Conservation (phyloP, 2,797 vertebrate genomes). For the Helostoma temminkii region DNA sequence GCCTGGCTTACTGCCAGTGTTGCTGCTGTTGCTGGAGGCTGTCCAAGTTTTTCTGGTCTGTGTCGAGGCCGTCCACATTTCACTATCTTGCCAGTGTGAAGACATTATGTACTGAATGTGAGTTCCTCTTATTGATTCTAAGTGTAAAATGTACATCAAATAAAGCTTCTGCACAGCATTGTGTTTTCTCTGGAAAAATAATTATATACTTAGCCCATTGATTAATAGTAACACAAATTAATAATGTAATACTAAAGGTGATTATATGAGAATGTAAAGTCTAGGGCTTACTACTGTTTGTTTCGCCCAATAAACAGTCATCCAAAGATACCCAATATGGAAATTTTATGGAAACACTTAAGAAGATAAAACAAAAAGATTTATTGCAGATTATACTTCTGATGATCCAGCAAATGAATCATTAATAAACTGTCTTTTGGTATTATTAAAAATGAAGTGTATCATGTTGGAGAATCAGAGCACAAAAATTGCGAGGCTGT, state of each 20-base stretch:
- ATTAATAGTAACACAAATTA: constrained; percentile 25
- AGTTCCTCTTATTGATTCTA: constrained; percentile 41
- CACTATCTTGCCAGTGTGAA: constrained; percentile 43
- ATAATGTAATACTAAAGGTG: constrained; percentile 12
- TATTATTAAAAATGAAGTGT: not conserved
- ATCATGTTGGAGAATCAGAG: not conserved
- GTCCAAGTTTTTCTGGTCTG: constrained; percentile 54
- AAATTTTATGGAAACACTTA: not conserved
- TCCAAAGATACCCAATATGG: not conserved
- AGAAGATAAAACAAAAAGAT: not conserved
- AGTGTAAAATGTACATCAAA: constrained; percentile 45
- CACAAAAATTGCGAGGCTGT: not conserved
- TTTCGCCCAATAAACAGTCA: not conserved
- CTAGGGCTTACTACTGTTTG: not conserved
- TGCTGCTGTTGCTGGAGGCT: constrained; percentile 48
- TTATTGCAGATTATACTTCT: not conserved
- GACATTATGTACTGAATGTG: constrained; percentile 24
- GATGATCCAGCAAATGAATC: not conserved
- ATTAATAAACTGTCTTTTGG: no score
- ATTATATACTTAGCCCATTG: constrained; percentile 16
- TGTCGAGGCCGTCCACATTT: constrained; percentile 32
- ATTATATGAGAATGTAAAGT: constrained; percentile 8
- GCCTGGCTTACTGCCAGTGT: constrained; percentile 48
- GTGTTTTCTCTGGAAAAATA: constrained; percentile 25
- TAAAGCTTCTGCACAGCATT: constrained; percentile 1